Base-by-base conservation (phyloP, 2,888 invertebrate species). In the Neoascia interrupta region DNA sequence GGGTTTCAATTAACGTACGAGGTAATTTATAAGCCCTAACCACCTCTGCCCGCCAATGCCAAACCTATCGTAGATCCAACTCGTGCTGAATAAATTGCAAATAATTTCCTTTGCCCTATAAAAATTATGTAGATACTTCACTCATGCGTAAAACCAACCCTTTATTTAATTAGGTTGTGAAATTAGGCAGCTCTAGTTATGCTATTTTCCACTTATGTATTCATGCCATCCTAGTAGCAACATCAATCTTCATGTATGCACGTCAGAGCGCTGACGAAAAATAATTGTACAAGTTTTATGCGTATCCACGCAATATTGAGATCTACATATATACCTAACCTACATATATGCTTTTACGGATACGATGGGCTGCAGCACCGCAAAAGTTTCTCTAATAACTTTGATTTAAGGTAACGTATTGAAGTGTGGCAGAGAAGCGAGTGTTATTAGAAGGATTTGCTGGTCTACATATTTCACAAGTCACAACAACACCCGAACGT, bases 381-480 rank as follows among this genome's bases (percentile, higher is more conserved):
- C 70, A 75, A 70, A 70, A 31, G 15, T 58, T 63, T 53, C 64
- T 28, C 37, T 58, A 28, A 69, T 69, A 70, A 63, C 43, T 64
- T 70, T 70, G 63, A 70, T 75, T 75, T 69, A 74, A 28, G 47
- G 16, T 31, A 3, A 31, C 11, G 45, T 23, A 68, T 39, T 49
- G 54, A 56, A 63, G 43, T 63, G 21, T n/a, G 45, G 31, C 28
- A 51, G 18, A 11, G 11, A 13, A 18, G 11, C 49, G 18, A n/a
- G n/a, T n/a, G n/a, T n/a, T n/a, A 31, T 64, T n/a, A 23, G 10
- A 36, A 18, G 54, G 53, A 61, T 61, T 39, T 23, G 15, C 34
- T 47, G 68, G 36, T 51, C n/a, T n/a, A n/a, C n/a, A n/a, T n/a
- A 60, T 34, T 43, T 41, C 28, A 61, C 34, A 36, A 63, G 23